Percentiles rank a stretch among this genome's conserved stretches.
phyloP scores from a whole-genome alignment of 1,140 invertebrate genomes.

The Drosophila melanogaster region Release_6_plus_ISO1_MT NC_004354.4:18397001-18397500 shows the following conservation, averaged over 20 bases:
- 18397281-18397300: conserved; percentile 16
- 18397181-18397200: conserved; percentile 9
- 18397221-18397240: neutral
- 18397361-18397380: neutral
- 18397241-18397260: conserved; percentile 7
- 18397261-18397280: conserved; percentile 15
- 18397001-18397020: conserved; percentile 17
- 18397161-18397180: conserved; percentile 28
- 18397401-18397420: conserved; percentile 16
- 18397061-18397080: too few species aligned
- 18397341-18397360: neutral
- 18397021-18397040: neutral
- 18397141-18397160: conserved; percentile 28
- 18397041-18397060: neutral
- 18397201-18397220: neutral
- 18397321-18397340: conserved; percentile 17
- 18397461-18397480: too few species aligned
- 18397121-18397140: conserved; percentile 60
- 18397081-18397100: neutral
- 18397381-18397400: neutral
- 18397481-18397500: too few species aligned
- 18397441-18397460: too few species aligned
- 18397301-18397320: conserved; percentile 21
- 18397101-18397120: conserved; percentile 12
- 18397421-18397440: neutral